Percentiles rank a stretch among this genome's conserved stretches.
Evolutionary conservation across 2,113 vertebrate genomes (phyloP).

Genomic region (Dromiciops gliroides): DNA sequence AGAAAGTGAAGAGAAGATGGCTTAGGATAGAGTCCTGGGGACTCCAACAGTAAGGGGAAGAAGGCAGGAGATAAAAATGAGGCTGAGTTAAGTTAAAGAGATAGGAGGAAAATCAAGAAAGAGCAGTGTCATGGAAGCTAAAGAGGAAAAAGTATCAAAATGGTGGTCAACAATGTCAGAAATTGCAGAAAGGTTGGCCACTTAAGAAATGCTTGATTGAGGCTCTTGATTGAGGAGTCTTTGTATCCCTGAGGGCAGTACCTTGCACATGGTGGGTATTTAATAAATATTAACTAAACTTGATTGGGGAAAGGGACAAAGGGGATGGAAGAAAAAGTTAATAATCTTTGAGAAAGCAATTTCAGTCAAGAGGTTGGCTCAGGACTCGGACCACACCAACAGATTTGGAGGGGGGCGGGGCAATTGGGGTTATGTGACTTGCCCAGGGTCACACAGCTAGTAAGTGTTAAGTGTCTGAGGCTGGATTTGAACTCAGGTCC

Average conservation of each 20-base stretch:
- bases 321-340: neutral
- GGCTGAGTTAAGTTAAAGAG: neutral
- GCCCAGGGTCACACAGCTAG: too few relatives aligned
- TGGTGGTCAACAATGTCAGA: neutral
- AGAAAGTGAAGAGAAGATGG: neutral
- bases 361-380: neutral
- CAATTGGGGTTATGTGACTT: too few relatives aligned
- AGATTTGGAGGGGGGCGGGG: too few relatives aligned
- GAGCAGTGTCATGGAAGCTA: neutral
- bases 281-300: neutral
- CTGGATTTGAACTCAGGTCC: too few relatives aligned
- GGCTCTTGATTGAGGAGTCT: neutral
- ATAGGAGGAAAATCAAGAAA: neutral
- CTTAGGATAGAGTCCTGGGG: neutral
- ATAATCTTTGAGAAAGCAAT: neutral
- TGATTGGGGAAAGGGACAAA: neutral
- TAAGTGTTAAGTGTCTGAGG: too few relatives aligned
- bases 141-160: neutral
- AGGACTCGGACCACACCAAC: neutral
- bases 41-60: neutral
- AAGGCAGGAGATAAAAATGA: neutral
- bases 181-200: neutral
- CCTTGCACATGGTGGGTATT: neutral
- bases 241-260: neutral
- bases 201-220: neutral